Conservation (phyloP, 2,888 invertebrate genomes). For the Melieria omissa region DNA sequence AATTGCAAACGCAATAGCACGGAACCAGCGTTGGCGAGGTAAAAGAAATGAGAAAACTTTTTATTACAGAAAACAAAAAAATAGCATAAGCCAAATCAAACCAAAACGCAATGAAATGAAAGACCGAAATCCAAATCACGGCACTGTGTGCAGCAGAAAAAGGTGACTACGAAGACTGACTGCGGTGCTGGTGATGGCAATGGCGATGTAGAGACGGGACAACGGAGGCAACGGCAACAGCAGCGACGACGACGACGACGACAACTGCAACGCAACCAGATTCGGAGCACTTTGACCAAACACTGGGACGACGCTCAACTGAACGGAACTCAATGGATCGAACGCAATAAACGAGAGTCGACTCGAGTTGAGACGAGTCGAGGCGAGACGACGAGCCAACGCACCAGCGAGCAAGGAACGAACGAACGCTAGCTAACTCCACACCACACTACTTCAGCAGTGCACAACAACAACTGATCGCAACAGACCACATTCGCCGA, state of each 20-base stretch:
- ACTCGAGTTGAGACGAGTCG: background rate
- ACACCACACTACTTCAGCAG: no score
- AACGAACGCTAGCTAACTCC: background rate
- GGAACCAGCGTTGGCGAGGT: no score
- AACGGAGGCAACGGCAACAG: conserved; percentile 17
- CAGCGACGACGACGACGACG: conserved; percentile 25
- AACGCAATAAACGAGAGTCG: conserved; percentile 7
- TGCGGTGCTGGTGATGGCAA: no score
- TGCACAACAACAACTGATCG: no score
- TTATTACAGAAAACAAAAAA: no score
- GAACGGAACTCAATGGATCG: conserved; percentile 11
- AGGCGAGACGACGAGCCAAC: background rate
- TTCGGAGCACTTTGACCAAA: conserved; percentile 42
- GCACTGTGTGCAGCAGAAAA: background rate
- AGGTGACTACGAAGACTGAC: no score
- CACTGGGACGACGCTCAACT: conserved; percentile 29
- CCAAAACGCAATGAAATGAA: no score
- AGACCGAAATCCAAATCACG: background rate
- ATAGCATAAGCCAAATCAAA: no score
- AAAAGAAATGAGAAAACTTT: no score
- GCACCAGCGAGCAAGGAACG: conserved; percentile 1
- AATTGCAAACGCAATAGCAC: no score
- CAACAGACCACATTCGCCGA: no score
- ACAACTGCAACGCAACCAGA: conserved; percentile 33
- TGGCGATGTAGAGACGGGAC: conserved; percentile 12